A percentile compares a stretch with the other conserved stretches of the same genome.
Evolutionary conservation across 2,797 vertebrate species (phyloP).

Genomic region (Phrynocephalus forsythii): DNA sequence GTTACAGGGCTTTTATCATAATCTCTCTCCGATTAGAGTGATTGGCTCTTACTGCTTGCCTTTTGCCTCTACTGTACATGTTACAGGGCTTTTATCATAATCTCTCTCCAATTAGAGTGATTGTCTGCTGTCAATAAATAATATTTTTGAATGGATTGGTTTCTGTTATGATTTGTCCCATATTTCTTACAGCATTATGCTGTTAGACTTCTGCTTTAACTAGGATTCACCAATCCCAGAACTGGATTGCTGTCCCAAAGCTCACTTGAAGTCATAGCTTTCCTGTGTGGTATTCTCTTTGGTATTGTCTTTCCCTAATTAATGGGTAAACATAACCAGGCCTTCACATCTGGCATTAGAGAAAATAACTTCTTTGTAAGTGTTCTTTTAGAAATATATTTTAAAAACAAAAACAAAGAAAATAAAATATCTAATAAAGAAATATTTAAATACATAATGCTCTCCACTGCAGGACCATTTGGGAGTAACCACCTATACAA

Average conservation of each 20-base stretch:
- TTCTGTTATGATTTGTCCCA: background rate
- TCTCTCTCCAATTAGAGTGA: background rate
- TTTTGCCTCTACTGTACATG: background rate
- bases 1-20: background rate
- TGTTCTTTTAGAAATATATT: too few species aligned
- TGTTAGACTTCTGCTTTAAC: background rate
- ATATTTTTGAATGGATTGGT: background rate
- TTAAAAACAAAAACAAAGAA: too few species aligned
- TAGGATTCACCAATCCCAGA: background rate
- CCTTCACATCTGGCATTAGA: background rate
- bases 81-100: background rate
- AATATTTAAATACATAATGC: too few species aligned
- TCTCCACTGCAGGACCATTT: too few species aligned
- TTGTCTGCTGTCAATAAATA: slow-evolving; percentile 37
- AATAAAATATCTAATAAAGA: too few species aligned
- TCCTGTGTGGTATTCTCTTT: background rate
- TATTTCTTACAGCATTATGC: background rate
- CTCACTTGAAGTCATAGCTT: background rate
- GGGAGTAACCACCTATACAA: too few species aligned
- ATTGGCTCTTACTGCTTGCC: background rate
- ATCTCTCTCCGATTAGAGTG: background rate
- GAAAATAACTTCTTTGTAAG: background rate
- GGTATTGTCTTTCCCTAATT: background rate
- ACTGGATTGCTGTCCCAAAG: background rate
- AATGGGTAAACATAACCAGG: background rate